Evolutionary conservation across 2,888 invertebrate species (phyloP), one percentile per base, ranked within the genome.

Genomic region (Meteorus colon): DNA sequence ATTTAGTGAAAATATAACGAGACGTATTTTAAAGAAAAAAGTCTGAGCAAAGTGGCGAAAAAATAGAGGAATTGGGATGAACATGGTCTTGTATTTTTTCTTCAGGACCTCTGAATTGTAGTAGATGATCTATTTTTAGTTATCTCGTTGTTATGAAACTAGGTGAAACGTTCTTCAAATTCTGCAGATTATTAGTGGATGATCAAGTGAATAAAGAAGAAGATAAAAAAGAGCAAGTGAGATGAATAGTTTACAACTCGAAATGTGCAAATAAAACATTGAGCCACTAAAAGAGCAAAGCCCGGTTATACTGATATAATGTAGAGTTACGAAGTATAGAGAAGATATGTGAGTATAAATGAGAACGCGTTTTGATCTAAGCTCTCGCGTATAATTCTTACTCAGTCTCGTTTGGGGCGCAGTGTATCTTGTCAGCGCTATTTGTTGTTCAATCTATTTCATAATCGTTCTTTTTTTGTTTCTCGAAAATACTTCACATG

Each of bases 91-190:
- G 14, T 41, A 29, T 29, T 24, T 60, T 71, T 29, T 68, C 69
- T 45, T 45, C 14, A 14, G 1, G 45, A 16, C 45, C 45, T 45
- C 4, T 14, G 34, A 48, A n/a, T 48, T 74, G 65, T 79, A 74
- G 78, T 78, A 62, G 77, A 59, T 71, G 48, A 76, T 80, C 78
- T 84, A 84, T 84, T 84, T 83, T 80, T 80, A 82, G 82, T n/a
- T 16, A 48, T 72, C 68, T 79, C 75, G 76, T 77, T 79, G 77
- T 75, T 74, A 59, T 70, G 77, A 78, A 84, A 82, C 81, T 84
- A 83, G 84, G 80, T 80, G 81, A 82, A 82, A 82, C 82, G 76
- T 79, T 73, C 14, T 12, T 27, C 34, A 6, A 48, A 2, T n/a
- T 69, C 73, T 77, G 69, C 71, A 66, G 41, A 66, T 63, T 63